These are phyloP conservation scores for Pissodes strobi DNA, from an alignment of 1,140 invertebrate species.

Conservation along the genomic window DNA sequence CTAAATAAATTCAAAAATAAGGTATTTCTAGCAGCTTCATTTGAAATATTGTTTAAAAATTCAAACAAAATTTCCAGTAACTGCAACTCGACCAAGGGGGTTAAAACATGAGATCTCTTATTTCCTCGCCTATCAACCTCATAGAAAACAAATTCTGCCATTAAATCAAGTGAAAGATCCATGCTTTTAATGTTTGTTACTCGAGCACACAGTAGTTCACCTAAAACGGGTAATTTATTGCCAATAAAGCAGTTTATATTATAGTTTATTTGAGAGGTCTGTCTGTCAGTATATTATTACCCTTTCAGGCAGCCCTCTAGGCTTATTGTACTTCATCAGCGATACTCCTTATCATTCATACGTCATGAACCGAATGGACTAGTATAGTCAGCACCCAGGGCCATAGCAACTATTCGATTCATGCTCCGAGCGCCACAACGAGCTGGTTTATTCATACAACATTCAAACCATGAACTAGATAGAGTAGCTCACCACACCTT, in stretches of 20 bases:
- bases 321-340: too few relatives aligned
- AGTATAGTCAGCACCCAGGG: too few relatives aligned
- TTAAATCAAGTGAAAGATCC: conserved; percentile 72
- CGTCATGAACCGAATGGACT: too few relatives aligned
- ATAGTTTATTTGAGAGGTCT: conserved; percentile 20
- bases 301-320: too few relatives aligned
- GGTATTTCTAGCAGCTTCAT: conserved; percentile 76
- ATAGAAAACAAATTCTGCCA: conserved; percentile 81
- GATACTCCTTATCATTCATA: too few relatives aligned
- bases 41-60: conserved; percentile 70
- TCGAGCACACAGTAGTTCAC: conserved; percentile 58
- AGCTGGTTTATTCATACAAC: too few relatives aligned
- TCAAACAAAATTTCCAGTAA: conserved; percentile 76
- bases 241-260: conserved; percentile 23
- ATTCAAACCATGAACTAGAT: too few relatives aligned
- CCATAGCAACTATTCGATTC: too few relatives aligned
- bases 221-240: conserved; percentile 41
- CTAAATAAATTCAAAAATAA: conserved; percentile 79
- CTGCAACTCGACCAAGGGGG: conserved; percentile 73
- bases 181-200: conserved; percentile 61
- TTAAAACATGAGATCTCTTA: conserved; percentile 60
- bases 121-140: conserved; percentile 71
- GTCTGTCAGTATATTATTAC: too few relatives aligned
- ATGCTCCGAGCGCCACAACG: too few relatives aligned
- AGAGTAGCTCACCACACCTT: too few relatives aligned